A percentile compares a stretch with the other conserved stretches of the same genome.
Conservation (phyloP, 2,797 vertebrate genomes). For the Craterocephalus amniculus region DNA sequence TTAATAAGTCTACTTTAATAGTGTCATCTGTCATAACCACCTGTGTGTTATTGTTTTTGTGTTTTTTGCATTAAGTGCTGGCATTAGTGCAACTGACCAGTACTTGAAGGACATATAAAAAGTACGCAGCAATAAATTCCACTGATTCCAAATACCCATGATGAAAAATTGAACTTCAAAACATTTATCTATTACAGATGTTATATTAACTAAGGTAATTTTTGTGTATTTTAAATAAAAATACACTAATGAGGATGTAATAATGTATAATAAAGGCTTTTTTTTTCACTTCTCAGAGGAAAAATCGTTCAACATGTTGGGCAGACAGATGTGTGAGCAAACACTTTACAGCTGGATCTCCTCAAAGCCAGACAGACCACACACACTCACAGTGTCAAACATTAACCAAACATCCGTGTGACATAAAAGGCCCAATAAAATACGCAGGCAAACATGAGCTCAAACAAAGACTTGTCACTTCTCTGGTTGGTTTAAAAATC, state of each 20-base stretch:
- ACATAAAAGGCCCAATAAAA: constrained; percentile 62
- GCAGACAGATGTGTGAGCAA: constrained; percentile 13
- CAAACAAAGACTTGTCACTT: constrained; percentile 31
- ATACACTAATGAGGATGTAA: background rate
- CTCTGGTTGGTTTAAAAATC: constrained; percentile 14
- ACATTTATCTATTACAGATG: background rate
- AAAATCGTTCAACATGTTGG: background rate
- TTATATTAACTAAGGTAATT: background rate
- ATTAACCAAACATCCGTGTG: constrained; percentile 56
- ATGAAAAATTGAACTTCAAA: background rate
- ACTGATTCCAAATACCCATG: background rate
- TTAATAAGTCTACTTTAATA: background rate
- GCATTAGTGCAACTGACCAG: background rate
- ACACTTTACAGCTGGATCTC: constrained; percentile 46
- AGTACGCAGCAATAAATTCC: background rate
- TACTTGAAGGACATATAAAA: background rate
- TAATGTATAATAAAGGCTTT: constrained; percentile 1
- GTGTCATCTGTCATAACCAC: background rate
- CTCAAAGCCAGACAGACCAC: constrained; percentile 46
- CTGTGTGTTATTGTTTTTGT: no score
- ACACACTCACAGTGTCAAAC: constrained; percentile 43
- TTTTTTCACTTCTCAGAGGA: background rate
- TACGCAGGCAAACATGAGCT: constrained; percentile 29
- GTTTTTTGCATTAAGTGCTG: background rate
- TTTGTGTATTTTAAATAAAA: background rate